Conservation (phyloP, 2,888 invertebrate species). For the Polyommatus icarus region DNA sequence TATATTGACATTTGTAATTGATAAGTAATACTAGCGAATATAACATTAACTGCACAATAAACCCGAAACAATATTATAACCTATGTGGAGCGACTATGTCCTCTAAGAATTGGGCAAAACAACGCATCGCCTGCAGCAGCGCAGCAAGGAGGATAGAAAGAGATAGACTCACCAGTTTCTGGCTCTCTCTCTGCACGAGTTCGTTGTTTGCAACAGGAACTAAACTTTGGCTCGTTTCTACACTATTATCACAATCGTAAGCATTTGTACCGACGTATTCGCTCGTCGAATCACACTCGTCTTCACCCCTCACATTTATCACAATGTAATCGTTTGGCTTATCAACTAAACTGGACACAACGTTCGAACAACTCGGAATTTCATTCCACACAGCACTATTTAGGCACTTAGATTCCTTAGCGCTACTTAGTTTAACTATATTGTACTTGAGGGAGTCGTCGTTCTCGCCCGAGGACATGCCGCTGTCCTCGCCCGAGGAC, state of each 20-base stretch:
- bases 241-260: constrained; percentile 62
- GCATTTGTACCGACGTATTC: constrained; percentile 57
- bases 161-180: constrained; percentile 81
- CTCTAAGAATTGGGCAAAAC: constrained; percentile 82
- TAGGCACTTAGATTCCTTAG: constrained; percentile 73
- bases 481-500: constrained; percentile 56
- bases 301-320: constrained; percentile 71
- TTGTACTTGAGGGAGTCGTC: constrained; percentile 64
- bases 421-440: constrained; percentile 51
- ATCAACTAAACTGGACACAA: constrained; percentile 47
- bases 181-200: constrained; percentile 66
- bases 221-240: constrained; percentile 64
- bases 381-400: constrained; percentile 69
- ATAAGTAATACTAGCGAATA: constrained; percentile 58
- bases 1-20: constrained; percentile 62
- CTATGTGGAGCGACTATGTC: constrained; percentile 77
- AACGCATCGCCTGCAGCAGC: constrained; percentile 81
- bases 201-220: constrained; percentile 73
- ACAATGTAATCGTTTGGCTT: constrained; percentile 59
- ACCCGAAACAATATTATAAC: constrained; percentile 53
- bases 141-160: constrained; percentile 82
- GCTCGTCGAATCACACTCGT: constrained; percentile 51
- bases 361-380: constrained; percentile 73
- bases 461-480: constrained; percentile 75
- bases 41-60: constrained; percentile 56